A percentile compares a stretch with the other conserved stretches of the same genome.
phyloP scores from a whole-genome alignment of 2,888 invertebrate species.

The Amblyjoppa proteus region DNA sequence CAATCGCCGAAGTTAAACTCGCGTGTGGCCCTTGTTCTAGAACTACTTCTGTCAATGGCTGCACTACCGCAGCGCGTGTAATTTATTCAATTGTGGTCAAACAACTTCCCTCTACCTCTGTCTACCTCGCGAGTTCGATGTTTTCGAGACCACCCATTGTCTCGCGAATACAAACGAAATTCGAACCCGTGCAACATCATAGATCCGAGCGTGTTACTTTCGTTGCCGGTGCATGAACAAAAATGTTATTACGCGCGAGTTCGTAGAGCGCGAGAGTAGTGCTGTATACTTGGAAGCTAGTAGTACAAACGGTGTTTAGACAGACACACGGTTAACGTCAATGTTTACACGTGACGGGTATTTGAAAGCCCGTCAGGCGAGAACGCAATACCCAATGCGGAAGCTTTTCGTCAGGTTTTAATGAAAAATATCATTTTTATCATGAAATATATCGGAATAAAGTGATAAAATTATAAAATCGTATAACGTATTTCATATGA shows the following conservation, averaged over 20 bases:
- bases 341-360: background rate
- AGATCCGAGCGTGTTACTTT: background rate
- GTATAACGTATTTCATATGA: too few species aligned
- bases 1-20: conserved; percentile 37
- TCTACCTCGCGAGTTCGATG: background rate
- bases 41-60: conserved; percentile 5
- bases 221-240: background rate
- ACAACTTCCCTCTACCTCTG: conserved; percentile 5
- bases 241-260: background rate
- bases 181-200: background rate
- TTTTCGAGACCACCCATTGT: conserved; percentile 8
- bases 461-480: too few species aligned
- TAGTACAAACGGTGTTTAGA: conserved; percentile 16
- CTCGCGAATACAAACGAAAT: conserved; percentile 6
- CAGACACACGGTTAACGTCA: background rate
- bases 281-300: background rate
- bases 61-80: conserved; percentile 21
- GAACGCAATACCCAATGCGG: too few species aligned
- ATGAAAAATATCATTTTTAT: too few species aligned
- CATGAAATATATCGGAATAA: too few species aligned
- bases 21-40: background rate
- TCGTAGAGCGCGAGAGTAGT: background rate
- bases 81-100: conserved; percentile 41
- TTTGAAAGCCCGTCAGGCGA: too few species aligned
- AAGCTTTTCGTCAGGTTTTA: too few species aligned